Evolutionary conservation across 2,888 invertebrate genomes (phyloP), one percentile per base, ranked within the genome.

Genomic region (Cinara cedri): DNA sequence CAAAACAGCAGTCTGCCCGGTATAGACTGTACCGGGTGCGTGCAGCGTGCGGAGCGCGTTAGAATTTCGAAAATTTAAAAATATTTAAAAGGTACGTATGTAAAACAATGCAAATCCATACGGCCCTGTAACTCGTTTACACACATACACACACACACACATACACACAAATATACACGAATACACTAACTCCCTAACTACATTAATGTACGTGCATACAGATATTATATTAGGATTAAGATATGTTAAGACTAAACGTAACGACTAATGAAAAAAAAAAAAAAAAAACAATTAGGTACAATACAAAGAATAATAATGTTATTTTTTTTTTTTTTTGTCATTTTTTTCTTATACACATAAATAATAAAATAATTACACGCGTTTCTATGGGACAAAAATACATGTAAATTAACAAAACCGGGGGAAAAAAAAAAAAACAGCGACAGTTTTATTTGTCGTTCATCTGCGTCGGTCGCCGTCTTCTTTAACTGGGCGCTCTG

Each of bases 401-500:
- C 21, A 10, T 46, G 49, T 26, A 51, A 26, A 51, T 10, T 42
- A 42, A 63, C 34, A 21, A 42, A 42, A 55, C 34, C 34, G 19
- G 14, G 34, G 21, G 42, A 54, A 21, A 42, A 42, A 55, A 34
- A 54, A 34, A 24, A 65, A 66, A 16, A 24, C 4, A n/a, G 3
- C 19, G 19, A 54, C 1, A 13, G 9, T 21, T 11, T 24, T 10
- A 24, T 42, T 19, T 42, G 11, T n/a, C 13, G 10, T 24, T 19
- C 24, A 26, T 10, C 21, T 14, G 14, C 44, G n/a, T n/a, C n/a
- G 13, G n/a, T 13, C 26, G 8, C 16, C 63, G 9, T 13, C 46
- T 21, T 13, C 74, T 54, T 19, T 74, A 63, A 65, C 63, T 63
- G 42, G 74, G 74, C 51, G 74, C 74, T 21, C 54, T 74, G 42